Evolutionary conservation across 2,888 invertebrate species (phyloP), one percentile per base, ranked within the genome.

Genomic region (Petrophora chlorosata): DNA sequence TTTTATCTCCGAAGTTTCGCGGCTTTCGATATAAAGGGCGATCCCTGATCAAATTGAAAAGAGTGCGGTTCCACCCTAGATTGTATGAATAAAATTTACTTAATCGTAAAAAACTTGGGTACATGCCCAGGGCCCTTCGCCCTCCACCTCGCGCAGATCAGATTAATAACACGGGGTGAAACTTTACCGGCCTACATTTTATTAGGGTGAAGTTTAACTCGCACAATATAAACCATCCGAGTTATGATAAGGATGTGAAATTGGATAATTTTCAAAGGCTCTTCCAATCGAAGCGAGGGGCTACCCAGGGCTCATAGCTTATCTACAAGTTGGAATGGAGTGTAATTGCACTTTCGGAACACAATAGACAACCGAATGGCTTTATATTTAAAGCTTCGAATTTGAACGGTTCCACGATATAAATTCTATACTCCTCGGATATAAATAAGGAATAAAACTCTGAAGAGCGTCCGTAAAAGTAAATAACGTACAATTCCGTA

Each of bases 21-120:
- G 65, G 62, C 63, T 64, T 63, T 59, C 67, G 64, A 70, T 68
- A 71, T 68, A 70, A 68, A 61, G 70, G 69, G 74, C 70, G 74
- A 75, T 79, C 80, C 38, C 33, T 42, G 80, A 81, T 83, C 79
- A 82, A 85, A 85, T 84, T 78, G 83, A 83, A 81, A 83, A 79
- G 70, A 72, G 68, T 71, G 65, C 55, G 58, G 42, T 42, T 38
- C 64, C 56, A 61, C 55, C 56, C 59, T 56, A 59, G 63, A 58
- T 70, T 76, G 73, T 79, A 85, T 85, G 84, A 85, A 87, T 86
- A 80, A 80, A 82, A 73, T 82, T 84, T 83, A 78, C 74, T 73
- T 76, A 77, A 79, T 79, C 79, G 78, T 73, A 74, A 79, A n/a
- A 79, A 79, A 77, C 67, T 76, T 77, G 64, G 63, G 56, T 53